Base-by-base conservation (phyloP, 2,113 vertebrate species). In the Baryphthengus martii region DNA sequence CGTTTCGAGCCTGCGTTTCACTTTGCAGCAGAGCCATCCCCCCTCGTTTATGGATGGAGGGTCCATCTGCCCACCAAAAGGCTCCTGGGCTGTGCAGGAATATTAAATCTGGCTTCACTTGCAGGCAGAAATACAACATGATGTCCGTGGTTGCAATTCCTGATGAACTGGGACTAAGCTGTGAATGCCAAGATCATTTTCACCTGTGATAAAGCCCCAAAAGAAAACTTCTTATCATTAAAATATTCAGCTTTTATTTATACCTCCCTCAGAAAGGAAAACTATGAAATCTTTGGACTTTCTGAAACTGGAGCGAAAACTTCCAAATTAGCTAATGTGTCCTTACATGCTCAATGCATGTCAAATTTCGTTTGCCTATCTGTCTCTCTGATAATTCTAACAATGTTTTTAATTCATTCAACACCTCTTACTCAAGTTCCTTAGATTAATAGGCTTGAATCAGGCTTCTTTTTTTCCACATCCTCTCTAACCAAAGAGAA, bases 151-250 rank as follows among this genome's bases (percentile, higher is more conserved):
- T 18, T 58, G 28, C n/a, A 62, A 24, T 0, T 63, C 55, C 45
- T 61, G 72, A 88, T 70, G 28, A 80, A 40, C 24, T 4, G 5
- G 20, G 58, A 15, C 49, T 74, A 44, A 88, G 56, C 67, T 18
- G 37, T 0, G 3, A 65, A 37, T 0, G 0, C 13, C 0, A 2
- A 77, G 39, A 52, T 67, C 42, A 33, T 67, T 85, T 45, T 44
- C 75, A 63, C 42, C 72, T 40, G 28, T 40, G 56, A 59, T 47
- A 84, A 84, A 90, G 17, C 35, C 65, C 40, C 16, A 59, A 50
- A 50, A 77, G 33, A 29, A 76, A 82, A 71, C 18, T 7, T 23
- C 81, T 92, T 17, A 40, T 55, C 26, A 80, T 40, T 56, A 84
- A 88, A 77, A 67, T 12, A 37, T 18, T 52, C 63, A 59, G 42